Percentiles rank a stretch among this genome's conserved stretches.
Conservation (phyloP, 2,888 invertebrate species). For the Coenonympha glycerion region DNA sequence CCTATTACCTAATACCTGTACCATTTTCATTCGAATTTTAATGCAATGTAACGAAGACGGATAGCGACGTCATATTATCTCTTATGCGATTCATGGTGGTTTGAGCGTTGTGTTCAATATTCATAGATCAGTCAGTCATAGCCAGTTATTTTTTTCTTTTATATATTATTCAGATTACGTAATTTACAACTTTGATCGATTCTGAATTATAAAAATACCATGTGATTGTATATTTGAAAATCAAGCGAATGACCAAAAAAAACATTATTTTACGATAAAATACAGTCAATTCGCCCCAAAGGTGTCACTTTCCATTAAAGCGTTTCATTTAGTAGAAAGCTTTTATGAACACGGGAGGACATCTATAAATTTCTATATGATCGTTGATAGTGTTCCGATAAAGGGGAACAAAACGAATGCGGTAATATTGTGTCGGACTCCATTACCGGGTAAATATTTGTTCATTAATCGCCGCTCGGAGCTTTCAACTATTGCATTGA, state of each 20-base stretch:
- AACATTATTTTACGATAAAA: slow-evolving; percentile 18
- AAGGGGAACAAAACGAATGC: slow-evolving; percentile 39
- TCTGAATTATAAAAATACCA: too few species aligned
- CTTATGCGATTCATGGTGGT: too few species aligned
- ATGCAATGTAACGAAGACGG: not conserved
- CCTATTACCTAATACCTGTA: not conserved
- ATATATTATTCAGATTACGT: too few species aligned
- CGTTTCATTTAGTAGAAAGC: slow-evolving; percentile 14
- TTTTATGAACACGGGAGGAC: slow-evolving; percentile 5
- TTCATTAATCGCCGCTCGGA: slow-evolving; percentile 45
- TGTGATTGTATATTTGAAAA: too few species aligned
- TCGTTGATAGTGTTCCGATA: slow-evolving; percentile 16
- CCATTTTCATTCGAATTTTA: not conserved
- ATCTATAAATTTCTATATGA: slow-evolving; percentile 1
- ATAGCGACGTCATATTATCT: too few species aligned
- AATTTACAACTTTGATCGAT: too few species aligned
- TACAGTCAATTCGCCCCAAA: slow-evolving; percentile 6
- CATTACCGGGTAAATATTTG: slow-evolving; percentile 65
- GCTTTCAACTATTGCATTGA: slow-evolving; percentile 38
- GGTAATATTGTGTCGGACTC: slow-evolving; percentile 47
- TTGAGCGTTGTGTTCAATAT: too few species aligned
- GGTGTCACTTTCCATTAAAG: slow-evolving; percentile 5
- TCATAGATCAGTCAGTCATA: too few species aligned
- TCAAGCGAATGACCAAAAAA: too few species aligned
- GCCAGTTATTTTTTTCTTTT: too few species aligned